phyloP scores from a whole-genome alignment of 2,113 vertebrate species.

The Gulo gulo region DNA sequence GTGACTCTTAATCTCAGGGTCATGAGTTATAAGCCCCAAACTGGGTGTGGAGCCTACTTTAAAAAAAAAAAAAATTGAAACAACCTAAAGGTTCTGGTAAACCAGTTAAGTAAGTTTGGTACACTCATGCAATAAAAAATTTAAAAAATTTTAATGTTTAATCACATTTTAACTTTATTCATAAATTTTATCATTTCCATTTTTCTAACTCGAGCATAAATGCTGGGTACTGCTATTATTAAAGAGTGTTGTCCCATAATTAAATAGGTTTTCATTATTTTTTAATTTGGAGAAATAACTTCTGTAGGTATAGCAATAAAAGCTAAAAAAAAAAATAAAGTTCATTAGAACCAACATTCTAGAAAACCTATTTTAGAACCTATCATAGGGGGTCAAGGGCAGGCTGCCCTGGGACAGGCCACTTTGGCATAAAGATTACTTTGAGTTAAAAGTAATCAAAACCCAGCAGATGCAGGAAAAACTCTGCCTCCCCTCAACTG shows the following conservation, averaged over 20 bases:
- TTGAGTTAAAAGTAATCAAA: too few species aligned
- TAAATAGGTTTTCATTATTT: background rate
- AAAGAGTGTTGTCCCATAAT: background rate
- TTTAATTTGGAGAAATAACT: background rate
- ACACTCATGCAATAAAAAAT: background rate
- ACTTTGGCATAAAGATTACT: background rate
- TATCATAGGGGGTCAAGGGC: background rate
- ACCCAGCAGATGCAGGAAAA: too few species aligned
- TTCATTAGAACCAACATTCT: background rate
- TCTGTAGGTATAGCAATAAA: background rate
- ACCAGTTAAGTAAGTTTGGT: background rate
- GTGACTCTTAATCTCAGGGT: background rate
- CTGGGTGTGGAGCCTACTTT: rapidly evolving
- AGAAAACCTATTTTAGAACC: background rate
- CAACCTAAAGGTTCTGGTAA: background rate
- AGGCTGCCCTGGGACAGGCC: background rate
- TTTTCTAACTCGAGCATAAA: background rate
- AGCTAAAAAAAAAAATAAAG: background rate
- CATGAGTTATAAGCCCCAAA: background rate
- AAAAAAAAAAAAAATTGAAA: background rate
- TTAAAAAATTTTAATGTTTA: background rate
- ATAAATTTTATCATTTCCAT: background rate
- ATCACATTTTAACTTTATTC: background rate
- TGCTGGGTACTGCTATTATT: background rate
- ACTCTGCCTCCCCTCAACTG: too few species aligned